phyloP scores from a whole-genome alignment of 2,113 vertebrate species.

The Casuarius casuarius region DNA sequence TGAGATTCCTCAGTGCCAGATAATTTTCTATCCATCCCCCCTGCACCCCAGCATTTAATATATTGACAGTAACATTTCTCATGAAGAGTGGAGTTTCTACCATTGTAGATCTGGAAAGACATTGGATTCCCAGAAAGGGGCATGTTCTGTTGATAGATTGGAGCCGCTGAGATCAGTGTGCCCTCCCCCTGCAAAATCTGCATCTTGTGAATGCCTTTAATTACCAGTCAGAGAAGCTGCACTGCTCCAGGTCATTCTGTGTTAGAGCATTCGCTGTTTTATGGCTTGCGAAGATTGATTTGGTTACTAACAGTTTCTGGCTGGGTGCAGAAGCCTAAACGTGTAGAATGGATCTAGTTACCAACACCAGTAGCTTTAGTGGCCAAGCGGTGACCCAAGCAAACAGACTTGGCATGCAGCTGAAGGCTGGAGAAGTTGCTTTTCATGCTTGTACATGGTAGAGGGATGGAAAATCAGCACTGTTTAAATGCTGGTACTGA shows the following conservation, averaged over 20 bases:
- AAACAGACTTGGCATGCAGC: neutral
- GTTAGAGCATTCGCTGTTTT: neutral
- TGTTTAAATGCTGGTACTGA: constrained; percentile 59
- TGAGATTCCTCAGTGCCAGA: neutral
- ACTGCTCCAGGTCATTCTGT: neutral
- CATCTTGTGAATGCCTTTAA: neutral
- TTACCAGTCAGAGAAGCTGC: neutral
- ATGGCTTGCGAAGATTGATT: neutral
- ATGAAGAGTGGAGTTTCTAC: neutral
- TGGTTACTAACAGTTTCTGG: neutral
- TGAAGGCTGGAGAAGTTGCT: neutral
- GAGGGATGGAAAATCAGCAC: neutral
- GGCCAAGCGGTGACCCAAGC: neutral
- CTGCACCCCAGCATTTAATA: neutral
- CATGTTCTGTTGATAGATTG: rapidly evolving
- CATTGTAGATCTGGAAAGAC: neutral
- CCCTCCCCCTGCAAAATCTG: neutral
- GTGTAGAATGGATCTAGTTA: neutral
- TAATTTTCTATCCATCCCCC: neutral
- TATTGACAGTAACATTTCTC: neutral
- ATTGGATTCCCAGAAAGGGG: neutral
- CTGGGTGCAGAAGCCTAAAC: neutral
- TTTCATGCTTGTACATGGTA: neutral
- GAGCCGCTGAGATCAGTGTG: neutral
- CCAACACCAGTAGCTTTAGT: neutral